Percentiles rank a stretch among this genome's conserved stretches.
phyloP scores from a whole-genome alignment of 2,113 vertebrate species.

The Prochilodus magdalenae region DNA sequence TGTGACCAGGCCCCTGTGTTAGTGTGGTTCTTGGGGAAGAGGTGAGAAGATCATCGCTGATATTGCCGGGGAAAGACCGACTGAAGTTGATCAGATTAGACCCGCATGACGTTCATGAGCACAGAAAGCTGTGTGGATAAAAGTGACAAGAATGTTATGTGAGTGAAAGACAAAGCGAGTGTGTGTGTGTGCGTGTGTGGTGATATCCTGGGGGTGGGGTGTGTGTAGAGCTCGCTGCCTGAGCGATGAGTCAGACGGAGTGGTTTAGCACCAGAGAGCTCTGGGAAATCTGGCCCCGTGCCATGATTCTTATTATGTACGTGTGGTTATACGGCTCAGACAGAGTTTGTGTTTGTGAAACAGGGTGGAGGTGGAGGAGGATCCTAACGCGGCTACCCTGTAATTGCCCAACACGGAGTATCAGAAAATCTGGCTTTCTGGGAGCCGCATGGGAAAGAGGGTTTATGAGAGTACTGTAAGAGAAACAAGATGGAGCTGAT shows the following conservation, averaged over 20 bases:
- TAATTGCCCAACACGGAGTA: not conserved
- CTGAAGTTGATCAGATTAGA: too few relatives aligned
- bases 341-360: slow-evolving; percentile 14
- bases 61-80: too few relatives aligned
- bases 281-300: slow-evolving; percentile 18
- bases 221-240: slow-evolving; percentile 26
- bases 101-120: too few relatives aligned
- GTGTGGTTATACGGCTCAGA: not conserved
- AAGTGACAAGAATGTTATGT: not conserved
- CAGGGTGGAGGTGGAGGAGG: slow-evolving; percentile 30
- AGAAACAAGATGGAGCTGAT: not conserved
- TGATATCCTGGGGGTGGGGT: slow-evolving; percentile 24
- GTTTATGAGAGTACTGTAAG: not conserved
- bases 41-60: too few relatives aligned
- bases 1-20: too few relatives aligned
- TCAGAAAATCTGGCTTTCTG: not conserved
- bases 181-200: not conserved
- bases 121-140: not conserved
- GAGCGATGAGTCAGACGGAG: slow-evolving; percentile 39
- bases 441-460: not conserved
- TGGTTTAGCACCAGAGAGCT: slow-evolving; percentile 9
- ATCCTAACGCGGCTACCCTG: not conserved
- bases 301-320: not conserved
- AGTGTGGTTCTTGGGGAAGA: too few relatives aligned
- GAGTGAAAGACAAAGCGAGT: not conserved